A percentile compares a stretch with the other conserved stretches of the same genome.
Conservation (phyloP, 2,797 vertebrate species). For the Antrozous pallidus region DNA sequence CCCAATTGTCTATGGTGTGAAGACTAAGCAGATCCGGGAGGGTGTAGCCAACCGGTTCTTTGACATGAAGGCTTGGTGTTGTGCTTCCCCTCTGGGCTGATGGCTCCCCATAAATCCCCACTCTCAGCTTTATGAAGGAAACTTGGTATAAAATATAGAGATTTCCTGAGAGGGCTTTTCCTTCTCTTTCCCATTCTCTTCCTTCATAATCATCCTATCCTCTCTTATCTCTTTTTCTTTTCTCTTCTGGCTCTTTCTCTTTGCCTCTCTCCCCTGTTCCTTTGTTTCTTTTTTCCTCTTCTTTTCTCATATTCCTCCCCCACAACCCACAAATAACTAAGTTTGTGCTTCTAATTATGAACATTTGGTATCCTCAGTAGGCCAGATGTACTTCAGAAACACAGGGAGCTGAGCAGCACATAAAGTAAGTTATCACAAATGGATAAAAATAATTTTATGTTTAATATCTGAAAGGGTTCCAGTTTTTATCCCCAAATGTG, state of each 20-base stretch:
- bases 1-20: constrained; percentile 71
- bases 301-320: neutral
- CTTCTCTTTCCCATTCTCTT: neutral
- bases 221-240: neutral
- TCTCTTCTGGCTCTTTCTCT: neutral
- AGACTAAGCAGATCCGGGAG: constrained; percentile 66
- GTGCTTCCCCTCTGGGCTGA: constrained; percentile 24
- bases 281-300: neutral
- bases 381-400: neutral
- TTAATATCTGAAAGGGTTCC: neutral
- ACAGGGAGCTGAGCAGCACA: neutral
- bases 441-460: constrained; percentile 20
- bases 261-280: neutral
- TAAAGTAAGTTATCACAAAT: neutral
- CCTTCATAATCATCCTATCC: neutral
- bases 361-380: neutral
- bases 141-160: neutral
- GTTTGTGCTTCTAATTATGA: neutral
- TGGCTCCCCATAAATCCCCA: neutral
- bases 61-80: constrained; percentile 39
- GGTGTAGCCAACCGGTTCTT: neutral
- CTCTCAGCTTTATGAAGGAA: neutral
- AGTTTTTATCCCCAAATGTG: neutral
- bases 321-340: neutral
- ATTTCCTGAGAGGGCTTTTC: neutral